Evolutionary conservation across 2,797 vertebrate species (phyloP), one percentile per base, ranked within the genome.

Genomic region (Microctenopoma stevenorrisi): DNA sequence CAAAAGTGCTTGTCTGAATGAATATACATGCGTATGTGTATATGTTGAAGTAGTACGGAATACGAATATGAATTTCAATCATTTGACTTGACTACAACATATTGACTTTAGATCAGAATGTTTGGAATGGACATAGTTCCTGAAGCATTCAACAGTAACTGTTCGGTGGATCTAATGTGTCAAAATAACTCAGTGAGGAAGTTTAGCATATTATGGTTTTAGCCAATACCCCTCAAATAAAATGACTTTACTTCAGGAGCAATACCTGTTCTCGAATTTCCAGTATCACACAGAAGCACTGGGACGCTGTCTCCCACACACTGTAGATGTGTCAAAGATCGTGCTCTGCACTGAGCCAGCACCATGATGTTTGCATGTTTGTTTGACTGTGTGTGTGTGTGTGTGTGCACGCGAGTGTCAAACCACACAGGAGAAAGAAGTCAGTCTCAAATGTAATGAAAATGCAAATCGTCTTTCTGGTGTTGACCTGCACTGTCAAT

Each of bases 381-480:
- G 46, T 65, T 30, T 60, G 53, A 57, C 18, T 51, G 6, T 18
- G 4, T 33, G 9, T 69, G 54, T 54, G 15, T 63, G 14, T 61
- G 22, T 64, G 44, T 9, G 47, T 40, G 35, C 5, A 26, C 25
- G 35, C 14, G 25, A 12, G 43, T 64, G 61, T 67, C 30, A 65
- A 83, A 62, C 70, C 72, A 65, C 78, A 72, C 62, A 67, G 78
- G 71, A 78, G 46, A 67, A 72, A 52, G 52, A 69, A 86, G 78
- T 86, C 81, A 80, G 79, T 87, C 82, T 79, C 18, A 16, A 55
- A 68, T 48, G 76, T 83, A 90, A 91, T 90, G 84, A 90, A 87
- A 91, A 91, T 91, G 88, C 82, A 87, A 91, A 91, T 88, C 16
- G 59, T 70, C 35, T 71, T 64, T 80, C 86, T 68, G 5, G 14